Base-by-base conservation (phyloP, 2,888 invertebrate species). In the Heliconius ismenius region DNA sequence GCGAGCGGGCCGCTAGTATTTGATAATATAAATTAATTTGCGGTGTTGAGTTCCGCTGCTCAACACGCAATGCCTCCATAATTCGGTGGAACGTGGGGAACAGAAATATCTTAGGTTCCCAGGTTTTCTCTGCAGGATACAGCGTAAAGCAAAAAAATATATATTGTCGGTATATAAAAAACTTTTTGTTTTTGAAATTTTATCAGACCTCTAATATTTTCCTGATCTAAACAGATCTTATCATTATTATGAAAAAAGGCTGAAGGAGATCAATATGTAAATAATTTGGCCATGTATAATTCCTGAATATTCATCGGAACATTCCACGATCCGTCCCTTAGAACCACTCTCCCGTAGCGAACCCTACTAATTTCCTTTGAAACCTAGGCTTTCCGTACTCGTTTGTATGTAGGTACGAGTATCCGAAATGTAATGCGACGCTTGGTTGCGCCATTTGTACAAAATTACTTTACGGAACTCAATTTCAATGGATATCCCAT, bases 291-390 rank as follows among this genome's bases (percentile, higher is more conserved):
- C 36, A 72, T 26, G 68, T 77, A 72, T 70, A 72, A 70, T 58
- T 26, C 77, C 70, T 68, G 58, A 70, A 76, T 77, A 77, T 77
- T 74, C 77, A 78, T 80, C 67, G 77, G 69, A 76, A 76, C 75
- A 77, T 80, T 77, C 75, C 39, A 67, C 24, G 15, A 67, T 67
- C 39, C 58, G 70, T 78, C 90, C 76, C 73, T 78, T 43, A 62
- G 43, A 79, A 62, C 43, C 79, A 64, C 70, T 77, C 76, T 79
- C 79, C 79, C 80, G 76, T 77, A 79, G 74, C 76, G 80, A 79
- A 81, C 82, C 82, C 79, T 65, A 82, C 79, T 82, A 82, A 83
- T 83, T 82, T 82, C 83, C 83, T 81, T 82, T 83, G 83, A 79
- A 83, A 81, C 79, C 83, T 80, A 82, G 82, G 81, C 81, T 77